Conservation (phyloP, 2,888 invertebrate species). For the Beris morrisii region DNA sequence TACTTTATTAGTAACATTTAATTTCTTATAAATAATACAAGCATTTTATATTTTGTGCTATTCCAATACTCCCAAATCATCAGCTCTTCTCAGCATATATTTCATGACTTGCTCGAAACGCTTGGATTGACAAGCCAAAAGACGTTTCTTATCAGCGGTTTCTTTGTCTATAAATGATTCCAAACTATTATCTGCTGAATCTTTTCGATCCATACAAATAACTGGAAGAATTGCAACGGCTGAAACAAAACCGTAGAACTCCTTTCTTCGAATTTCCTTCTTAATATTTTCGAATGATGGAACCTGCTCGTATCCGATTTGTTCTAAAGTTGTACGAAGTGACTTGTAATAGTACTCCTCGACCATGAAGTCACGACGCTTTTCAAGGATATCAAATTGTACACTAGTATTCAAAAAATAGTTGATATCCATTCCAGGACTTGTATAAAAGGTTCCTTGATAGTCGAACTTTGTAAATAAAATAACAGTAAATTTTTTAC, state of each 20-base stretch:
- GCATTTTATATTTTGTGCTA: too few species aligned
- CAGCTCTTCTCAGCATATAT: conserved; percentile 47
- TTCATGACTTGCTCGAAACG: conserved; percentile 46
- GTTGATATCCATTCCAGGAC: conserved; percentile 53
- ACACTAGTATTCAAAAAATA: conserved; percentile 53
- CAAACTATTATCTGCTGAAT: conserved; percentile 46
- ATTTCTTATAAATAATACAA: too few species aligned
- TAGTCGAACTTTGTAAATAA: conserved; percentile 45
- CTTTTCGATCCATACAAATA: conserved; percentile 47
- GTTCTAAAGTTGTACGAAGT: conserved; percentile 43
- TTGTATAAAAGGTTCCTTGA: conserved; percentile 50
- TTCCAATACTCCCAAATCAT: conserved; percentile 46
- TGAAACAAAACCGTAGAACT: conserved; percentile 49
- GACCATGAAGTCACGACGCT: conserved; percentile 46
- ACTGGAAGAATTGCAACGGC: conserved; percentile 47
- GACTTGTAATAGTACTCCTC: conserved; percentile 48
- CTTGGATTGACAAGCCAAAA: conserved; percentile 46
- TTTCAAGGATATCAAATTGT: conserved; percentile 45
- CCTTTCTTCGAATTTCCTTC: conserved; percentile 45
- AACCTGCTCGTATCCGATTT: conserved; percentile 31
- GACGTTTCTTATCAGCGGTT: conserved; percentile 43
- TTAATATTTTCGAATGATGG: conserved; percentile 47
- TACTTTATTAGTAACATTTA: too few species aligned
- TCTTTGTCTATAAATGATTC: conserved; percentile 46
- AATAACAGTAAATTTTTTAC: not conserved